These are phyloP conservation scores for Spodoptera littoralis DNA, from an alignment of 2,888 invertebrate species.

Conservation along the genomic window DNA sequence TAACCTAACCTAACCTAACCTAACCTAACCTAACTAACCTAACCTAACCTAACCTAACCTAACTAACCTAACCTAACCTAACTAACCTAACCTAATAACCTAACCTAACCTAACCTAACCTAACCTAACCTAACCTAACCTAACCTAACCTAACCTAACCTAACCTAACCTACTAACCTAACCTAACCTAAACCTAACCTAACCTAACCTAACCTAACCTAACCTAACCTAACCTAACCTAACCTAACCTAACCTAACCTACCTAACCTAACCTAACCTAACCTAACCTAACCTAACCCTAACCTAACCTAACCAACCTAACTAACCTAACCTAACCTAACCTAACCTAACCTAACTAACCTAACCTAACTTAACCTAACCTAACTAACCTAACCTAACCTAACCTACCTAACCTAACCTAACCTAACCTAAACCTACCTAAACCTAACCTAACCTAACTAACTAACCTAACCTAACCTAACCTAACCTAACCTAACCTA, in stretches of 20 bases:
- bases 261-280: conserved; percentile 43
- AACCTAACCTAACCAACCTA: no score
- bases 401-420: conserved; percentile 23
- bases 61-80: no score
- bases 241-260: conserved; percentile 32
- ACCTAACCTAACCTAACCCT: conserved; percentile 37
- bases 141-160: conserved; percentile 36
- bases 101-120: conserved; percentile 38
- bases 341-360: conserved; percentile 40
- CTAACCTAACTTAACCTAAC: conserved; percentile 38
- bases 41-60: conserved; percentile 37
- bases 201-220: conserved; percentile 48
- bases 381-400: conserved; percentile 34
- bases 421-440: conserved; percentile 12
- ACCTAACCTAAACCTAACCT: conserved; percentile 46
- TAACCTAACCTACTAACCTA: no score
- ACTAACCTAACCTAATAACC: no score
- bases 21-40: conserved; percentile 38
- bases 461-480: conserved; percentile 12
- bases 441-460: conserved; percentile 45
- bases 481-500: conserved; percentile 11
- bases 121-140: conserved; percentile 33
- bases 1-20: conserved; percentile 47
- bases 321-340: conserved; percentile 40
- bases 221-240: conserved; percentile 36